phyloP scores from a whole-genome alignment of 1,140 invertebrate genomes.

The Hermatobates lingyangjiaoensis region DNA sequence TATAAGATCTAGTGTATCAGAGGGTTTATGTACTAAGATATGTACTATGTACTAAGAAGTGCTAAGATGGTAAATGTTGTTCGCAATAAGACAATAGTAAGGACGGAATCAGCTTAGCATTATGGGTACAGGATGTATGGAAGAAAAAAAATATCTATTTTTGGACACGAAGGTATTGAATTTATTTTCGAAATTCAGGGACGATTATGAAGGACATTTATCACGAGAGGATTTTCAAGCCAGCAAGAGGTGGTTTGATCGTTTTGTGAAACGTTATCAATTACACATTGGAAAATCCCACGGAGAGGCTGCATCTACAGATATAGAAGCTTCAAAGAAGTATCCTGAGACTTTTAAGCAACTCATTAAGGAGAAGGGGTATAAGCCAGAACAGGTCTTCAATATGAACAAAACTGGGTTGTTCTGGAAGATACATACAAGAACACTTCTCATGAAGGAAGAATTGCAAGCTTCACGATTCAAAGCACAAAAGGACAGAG shows the following conservation, averaged over 20 bases:
- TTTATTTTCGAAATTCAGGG: too few relatives aligned
- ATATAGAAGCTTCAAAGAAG: background rate
- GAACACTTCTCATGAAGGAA: background rate
- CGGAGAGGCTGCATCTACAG: background rate
- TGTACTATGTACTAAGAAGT: too few relatives aligned
- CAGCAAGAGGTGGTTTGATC: background rate
- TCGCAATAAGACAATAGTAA: too few relatives aligned
- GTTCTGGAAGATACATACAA: background rate
- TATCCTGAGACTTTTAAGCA: background rate
- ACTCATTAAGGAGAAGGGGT: background rate
- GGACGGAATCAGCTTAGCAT: too few relatives aligned
- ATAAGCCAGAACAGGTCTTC: background rate
- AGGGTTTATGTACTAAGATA: too few relatives aligned
- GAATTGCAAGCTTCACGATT: background rate
- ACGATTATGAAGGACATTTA: too few relatives aligned
- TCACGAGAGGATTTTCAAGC: background rate
- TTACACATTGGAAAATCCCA: background rate
- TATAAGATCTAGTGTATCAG: too few relatives aligned
- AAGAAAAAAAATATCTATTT: too few relatives aligned
- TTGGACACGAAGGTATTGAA: too few relatives aligned
- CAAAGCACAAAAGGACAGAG: background rate
- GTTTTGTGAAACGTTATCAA: background rate
- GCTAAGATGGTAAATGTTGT: too few relatives aligned
- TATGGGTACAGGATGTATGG: too few relatives aligned
- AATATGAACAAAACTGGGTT: background rate